Evolutionary conservation across 1,140 invertebrate genomes (phyloP).

Genomic region (Drosophila rhopaloa): DNA sequence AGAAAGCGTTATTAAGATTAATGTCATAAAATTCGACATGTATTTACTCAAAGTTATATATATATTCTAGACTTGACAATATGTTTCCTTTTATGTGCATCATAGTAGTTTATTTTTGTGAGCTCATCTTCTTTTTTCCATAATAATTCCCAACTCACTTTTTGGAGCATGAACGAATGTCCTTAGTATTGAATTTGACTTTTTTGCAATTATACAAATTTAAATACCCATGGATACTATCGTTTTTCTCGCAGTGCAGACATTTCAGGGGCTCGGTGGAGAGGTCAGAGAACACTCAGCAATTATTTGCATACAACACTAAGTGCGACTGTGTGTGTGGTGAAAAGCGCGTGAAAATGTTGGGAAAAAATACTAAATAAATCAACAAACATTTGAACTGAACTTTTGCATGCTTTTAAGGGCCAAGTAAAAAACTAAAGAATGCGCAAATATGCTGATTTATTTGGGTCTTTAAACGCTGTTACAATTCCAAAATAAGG

Average conservation of each 20-base stretch:
- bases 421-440: constrained; percentile 3
- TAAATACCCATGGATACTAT: not conserved
- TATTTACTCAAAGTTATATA: no score
- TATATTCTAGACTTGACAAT: no score
- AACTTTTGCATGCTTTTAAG: constrained; percentile 12
- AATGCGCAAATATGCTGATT: constrained; percentile 21
- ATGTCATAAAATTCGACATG: no score
- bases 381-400: constrained; percentile 23
- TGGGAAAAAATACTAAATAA: constrained; percentile 23
- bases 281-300: constrained; percentile 45
- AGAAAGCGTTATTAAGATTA: no score
- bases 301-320: constrained; percentile 73
- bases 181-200: no score
- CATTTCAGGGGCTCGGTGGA: not conserved
- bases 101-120: no score
- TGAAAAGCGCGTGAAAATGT: constrained; percentile 55
- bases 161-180: no score
- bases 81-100: no score
- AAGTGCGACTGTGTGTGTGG: not conserved
- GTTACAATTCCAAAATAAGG: no score
- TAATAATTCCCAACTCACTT: no score
- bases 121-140: no score
- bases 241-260: not conserved
- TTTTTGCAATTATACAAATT: no score
- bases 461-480: not conserved